Conservation (phyloP, 1,140 invertebrate genomes). For the Dendrolimus punctatus region DNA sequence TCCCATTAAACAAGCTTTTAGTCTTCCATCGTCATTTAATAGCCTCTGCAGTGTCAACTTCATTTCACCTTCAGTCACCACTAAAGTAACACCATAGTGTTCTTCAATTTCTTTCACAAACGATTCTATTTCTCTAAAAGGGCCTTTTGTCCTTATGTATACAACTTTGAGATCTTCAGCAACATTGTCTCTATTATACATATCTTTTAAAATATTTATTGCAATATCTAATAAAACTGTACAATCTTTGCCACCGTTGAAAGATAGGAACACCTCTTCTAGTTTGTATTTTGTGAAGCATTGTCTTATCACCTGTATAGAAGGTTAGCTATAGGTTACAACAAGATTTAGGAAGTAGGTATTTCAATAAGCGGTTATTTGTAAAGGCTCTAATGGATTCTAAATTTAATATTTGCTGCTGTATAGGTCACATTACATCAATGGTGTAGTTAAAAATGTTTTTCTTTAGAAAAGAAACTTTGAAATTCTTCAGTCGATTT, state of each 20-base stretch:
- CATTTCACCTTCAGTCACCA: conserved; percentile 80
- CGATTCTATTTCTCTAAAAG: conserved; percentile 89
- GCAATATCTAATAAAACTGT: conserved; percentile 89
- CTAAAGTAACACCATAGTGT: conserved; percentile 83
- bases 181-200: conserved; percentile 51
- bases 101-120: conserved; percentile 83
- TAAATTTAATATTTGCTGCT: no score
- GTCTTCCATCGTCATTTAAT: conserved; percentile 74
- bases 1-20: conserved; percentile 92
- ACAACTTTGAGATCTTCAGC: conserved; percentile 74
- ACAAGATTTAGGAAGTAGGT: no score
- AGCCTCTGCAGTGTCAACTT: conserved; percentile 79
- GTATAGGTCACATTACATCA: no score
- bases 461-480: no score
- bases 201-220: conserved; percentile 75
- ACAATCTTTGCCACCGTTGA: conserved; percentile 99
- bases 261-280: conserved; percentile 88
- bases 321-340: no score
- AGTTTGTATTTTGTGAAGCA: conserved; percentile 74
- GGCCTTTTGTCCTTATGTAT: conserved; percentile 82
- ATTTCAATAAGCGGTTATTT: no score
- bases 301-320: conserved; percentile 60
- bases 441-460: no score
- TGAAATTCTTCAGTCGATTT: no score
- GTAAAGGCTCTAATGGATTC: no score